Conservation (phyloP, 2,113 vertebrate genomes). For the Cynocephalus volans region DNA sequence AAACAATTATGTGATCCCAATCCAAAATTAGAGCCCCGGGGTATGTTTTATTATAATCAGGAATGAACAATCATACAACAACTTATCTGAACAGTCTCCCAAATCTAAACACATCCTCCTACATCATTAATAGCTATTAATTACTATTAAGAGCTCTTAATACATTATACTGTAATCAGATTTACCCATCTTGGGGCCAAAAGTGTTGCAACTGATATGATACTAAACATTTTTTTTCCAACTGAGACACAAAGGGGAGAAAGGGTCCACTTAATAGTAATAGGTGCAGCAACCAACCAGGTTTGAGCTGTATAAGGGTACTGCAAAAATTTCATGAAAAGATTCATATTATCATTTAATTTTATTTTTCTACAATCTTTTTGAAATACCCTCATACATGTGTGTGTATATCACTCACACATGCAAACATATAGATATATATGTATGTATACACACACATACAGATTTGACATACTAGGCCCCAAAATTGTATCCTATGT, state of each 20-base stretch:
- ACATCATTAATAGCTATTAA: not conserved
- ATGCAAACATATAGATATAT: not conserved
- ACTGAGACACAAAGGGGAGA: not conserved
- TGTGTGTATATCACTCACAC: too few species aligned
- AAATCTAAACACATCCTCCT: not conserved
- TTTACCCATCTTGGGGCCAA: constrained; percentile 12
- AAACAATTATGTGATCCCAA: constrained; percentile 36
- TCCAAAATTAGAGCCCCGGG: not conserved
- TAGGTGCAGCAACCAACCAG: not conserved
- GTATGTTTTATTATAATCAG: not conserved
- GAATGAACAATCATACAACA: not conserved
- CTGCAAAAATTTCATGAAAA: too few species aligned
- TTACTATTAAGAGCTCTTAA: not conserved
- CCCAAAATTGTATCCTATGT: not conserved
- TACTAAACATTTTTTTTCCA: not conserved
- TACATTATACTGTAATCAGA: not conserved
- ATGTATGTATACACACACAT: accelerated
- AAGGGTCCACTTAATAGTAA: not conserved
- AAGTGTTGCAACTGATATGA: constrained; percentile 2
- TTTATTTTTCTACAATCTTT: too few species aligned
- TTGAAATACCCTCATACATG: too few species aligned
- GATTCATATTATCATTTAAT: too few species aligned
- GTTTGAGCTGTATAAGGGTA: not conserved
- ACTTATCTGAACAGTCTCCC: not conserved
- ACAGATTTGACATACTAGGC: not conserved